Conservation (phyloP, 2,888 invertebrate genomes). For the Hyposoter didymator region DNA sequence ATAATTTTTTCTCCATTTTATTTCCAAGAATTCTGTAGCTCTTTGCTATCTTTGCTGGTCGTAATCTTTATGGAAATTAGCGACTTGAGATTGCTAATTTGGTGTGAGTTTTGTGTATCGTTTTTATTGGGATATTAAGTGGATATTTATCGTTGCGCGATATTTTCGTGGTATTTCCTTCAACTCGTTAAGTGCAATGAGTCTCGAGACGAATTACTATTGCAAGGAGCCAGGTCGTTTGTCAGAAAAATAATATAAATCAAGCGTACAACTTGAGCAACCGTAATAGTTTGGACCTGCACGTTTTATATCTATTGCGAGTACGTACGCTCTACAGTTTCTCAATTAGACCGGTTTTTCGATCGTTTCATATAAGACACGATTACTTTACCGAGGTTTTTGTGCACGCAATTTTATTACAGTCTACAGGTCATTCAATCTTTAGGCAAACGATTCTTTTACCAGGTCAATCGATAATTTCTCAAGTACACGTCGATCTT, state of each 20-base stretch:
- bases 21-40: not conserved
- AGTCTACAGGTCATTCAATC: constrained; percentile 5
- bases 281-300: constrained; percentile 24
- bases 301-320: constrained; percentile 42
- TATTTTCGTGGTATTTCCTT: constrained; percentile 7
- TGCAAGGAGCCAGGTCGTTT: not conserved
- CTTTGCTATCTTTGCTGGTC: not conserved
- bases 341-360: constrained; percentile 64
- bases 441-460: not conserved
- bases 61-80: not conserved
- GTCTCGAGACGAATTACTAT: not conserved
- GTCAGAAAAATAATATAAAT: constrained; percentile 23
- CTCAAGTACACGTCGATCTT: not conserved
- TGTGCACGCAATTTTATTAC: constrained; percentile 41
- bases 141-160: not conserved
- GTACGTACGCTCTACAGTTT: constrained; percentile 33
- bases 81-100: not conserved
- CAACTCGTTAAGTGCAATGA: not conserved
- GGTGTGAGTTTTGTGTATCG: not conserved
- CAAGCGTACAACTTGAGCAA: constrained; percentile 45
- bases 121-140: constrained; percentile 1
- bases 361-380: constrained; percentile 19
- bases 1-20: not conserved
- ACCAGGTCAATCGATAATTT: not conserved
- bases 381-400: constrained; percentile 1